A percentile compares a stretch with the other conserved stretches of the same genome.
These are phyloP conservation scores for Mesoligia furuncula DNA, from an alignment of 2,888 invertebrate species.

Conservation along the genomic window DNA sequence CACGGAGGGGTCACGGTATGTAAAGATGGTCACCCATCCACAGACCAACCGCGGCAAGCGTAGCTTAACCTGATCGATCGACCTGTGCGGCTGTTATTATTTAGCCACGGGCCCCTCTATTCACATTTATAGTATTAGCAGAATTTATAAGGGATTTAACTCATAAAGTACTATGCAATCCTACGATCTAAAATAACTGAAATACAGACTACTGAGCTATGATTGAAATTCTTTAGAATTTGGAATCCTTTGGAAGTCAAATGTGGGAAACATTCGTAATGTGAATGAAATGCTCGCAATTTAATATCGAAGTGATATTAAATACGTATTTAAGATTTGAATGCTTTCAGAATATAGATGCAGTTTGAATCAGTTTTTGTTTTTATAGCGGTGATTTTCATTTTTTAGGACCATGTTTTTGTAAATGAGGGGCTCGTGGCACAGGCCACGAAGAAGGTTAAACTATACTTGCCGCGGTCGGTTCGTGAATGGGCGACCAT, in stretches of 20 bases:
- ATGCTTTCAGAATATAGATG: background rate
- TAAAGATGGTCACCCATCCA: too few species aligned
- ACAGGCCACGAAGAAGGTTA: too few species aligned
- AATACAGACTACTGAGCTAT: slow-evolving; percentile 7
- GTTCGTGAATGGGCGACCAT: background rate
- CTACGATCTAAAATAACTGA: background rate
- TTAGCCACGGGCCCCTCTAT: too few species aligned
- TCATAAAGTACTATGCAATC: background rate
- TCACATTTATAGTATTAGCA: background rate
- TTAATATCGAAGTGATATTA: background rate
- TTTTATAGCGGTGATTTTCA: background rate
- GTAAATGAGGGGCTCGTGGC: background rate
- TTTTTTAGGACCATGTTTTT: background rate
- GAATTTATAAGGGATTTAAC: background rate
- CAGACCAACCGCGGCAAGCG: too few species aligned
- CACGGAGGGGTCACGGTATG: too few species aligned
- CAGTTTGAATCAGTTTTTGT: slow-evolving; percentile 1
- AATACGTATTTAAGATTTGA: background rate
- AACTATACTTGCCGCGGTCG: too few species aligned
- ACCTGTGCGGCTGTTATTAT: too few species aligned
- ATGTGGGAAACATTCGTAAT: slow-evolving; percentile 23
- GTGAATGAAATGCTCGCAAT: slow-evolving; percentile 13
- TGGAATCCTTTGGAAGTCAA: slow-evolving; percentile 8
- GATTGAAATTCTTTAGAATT: slow-evolving; percentile 34
- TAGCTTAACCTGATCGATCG: too few species aligned